Evolutionary conservation across 2,113 vertebrate genomes (phyloP).

Genomic region (Asarcornis scutulata): DNA sequence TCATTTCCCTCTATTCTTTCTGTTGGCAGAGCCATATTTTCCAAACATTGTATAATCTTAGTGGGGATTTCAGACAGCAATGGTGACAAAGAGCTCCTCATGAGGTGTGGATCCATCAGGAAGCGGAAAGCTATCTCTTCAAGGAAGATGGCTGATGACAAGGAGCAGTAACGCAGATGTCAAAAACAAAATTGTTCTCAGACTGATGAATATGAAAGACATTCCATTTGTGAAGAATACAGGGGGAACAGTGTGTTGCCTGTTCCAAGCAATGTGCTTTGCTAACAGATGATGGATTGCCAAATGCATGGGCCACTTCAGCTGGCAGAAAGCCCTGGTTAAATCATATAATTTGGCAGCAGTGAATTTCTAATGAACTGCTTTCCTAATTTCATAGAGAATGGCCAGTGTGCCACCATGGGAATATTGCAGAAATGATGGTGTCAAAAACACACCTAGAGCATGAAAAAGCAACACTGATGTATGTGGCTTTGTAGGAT

Average conservation of each 20-base stretch:
- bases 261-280: not conserved
- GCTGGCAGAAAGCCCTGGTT: not conserved
- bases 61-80: not conserved
- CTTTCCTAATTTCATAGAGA: not conserved
- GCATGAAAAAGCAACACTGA: not conserved
- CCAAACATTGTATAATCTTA: not conserved
- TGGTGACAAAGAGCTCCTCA: not conserved
- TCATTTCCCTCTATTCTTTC: not conserved
- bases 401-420: not conserved
- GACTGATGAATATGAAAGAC: not conserved
- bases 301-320: not conserved
- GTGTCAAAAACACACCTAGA: not conserved
- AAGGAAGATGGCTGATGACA: not conserved
- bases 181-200: not conserved
- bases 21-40: not conserved
- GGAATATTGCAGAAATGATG: not conserved
- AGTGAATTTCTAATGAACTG: not conserved
- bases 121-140: not conserved
- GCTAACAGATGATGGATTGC: not conserved
- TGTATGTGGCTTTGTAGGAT: not conserved
- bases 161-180: not conserved
- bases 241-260: not conserved
- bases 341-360: not conserved
- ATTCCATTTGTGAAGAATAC: not conserved
- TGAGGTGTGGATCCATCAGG: not conserved